Evolutionary conservation across 2,113 vertebrate genomes (phyloP).

Genomic region (Ptilonorhynchus violaceus): DNA sequence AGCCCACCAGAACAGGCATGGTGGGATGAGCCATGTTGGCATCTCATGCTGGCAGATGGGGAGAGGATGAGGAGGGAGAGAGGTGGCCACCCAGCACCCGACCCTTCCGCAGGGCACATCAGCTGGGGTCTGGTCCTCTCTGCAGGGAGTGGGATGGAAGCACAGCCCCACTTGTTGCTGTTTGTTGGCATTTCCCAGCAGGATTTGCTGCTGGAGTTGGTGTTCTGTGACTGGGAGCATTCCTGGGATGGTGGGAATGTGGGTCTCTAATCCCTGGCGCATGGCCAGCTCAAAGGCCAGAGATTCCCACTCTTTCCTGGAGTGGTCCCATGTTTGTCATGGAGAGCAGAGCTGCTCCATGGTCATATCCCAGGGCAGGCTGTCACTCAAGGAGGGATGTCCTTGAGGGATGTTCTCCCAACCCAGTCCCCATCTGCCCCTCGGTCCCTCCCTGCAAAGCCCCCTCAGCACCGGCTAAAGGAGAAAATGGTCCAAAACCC

Average conservation of each 20-base stretch:
- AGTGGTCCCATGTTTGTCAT: rapidly evolving
- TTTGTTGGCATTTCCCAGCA: background rate
- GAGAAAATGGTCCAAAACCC: slow-evolving; percentile 40
- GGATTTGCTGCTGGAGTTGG: background rate
- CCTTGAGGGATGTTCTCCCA: rapidly evolving
- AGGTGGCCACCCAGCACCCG: rapidly evolving
- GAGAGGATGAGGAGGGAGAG: background rate
- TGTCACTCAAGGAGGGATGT: background rate
- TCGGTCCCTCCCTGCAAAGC: background rate
- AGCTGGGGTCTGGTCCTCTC: background rate
- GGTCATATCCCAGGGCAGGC: background rate
- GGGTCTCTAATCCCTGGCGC: background rate
- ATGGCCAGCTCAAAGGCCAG: background rate
- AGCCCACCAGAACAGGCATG: rapidly evolving
- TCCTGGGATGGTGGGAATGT: background rate
- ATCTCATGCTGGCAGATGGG: rapidly evolving
- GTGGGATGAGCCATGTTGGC: rapidly evolving
- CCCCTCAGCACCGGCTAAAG: background rate
- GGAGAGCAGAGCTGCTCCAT: background rate
- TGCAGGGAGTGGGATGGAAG: background rate
- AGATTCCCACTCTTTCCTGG: background rate
- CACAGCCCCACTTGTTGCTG: background rate
- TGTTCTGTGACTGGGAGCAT: background rate
- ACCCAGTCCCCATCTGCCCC: rapidly evolving
- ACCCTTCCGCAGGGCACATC: rapidly evolving